Conservation (phyloP, 2,888 invertebrate species). For the Latheticus oryzae region DNA sequence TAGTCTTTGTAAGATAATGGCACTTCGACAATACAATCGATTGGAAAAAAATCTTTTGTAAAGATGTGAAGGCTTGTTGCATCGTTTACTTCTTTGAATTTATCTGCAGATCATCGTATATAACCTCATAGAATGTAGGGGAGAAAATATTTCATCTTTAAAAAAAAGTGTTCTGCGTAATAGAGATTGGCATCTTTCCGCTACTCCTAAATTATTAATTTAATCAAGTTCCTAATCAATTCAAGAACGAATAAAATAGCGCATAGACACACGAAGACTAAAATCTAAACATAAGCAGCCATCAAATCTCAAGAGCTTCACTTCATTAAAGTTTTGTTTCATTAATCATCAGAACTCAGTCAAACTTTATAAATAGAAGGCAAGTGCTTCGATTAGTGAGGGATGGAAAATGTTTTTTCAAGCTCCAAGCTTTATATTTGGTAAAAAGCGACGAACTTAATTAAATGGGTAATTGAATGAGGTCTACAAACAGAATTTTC, state of each 20-base stretch:
- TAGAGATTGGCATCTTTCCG: too few species aligned
- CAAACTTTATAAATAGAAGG: slow-evolving; percentile 32
- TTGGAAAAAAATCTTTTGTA: slow-evolving; percentile 16
- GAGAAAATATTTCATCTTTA: too few species aligned
- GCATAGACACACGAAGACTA: too few species aligned
- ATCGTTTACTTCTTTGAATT: slow-evolving; percentile 11
- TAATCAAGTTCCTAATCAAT: slow-evolving; percentile 26
- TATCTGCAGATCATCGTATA: slow-evolving; percentile 19
- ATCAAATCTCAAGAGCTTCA: slow-evolving; percentile 28
- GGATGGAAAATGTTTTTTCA: slow-evolving; percentile 5
- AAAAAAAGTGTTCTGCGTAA: too few species aligned
- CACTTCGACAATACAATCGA: slow-evolving; percentile 6
- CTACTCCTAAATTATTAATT: slow-evolving; percentile 24
- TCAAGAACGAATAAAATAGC: too few species aligned
- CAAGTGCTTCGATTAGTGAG: slow-evolving; percentile 11
- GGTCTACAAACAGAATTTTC: slow-evolving; percentile 5
- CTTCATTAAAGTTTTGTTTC: slow-evolving; percentile 34
- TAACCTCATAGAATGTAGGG: too few species aligned
- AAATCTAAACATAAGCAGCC: slow-evolving; percentile 22
- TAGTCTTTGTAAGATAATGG: slow-evolving; percentile 7
- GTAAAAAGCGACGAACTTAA: slow-evolving; percentile 9
- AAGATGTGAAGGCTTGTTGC: slow-evolving; percentile 6
- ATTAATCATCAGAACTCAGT: slow-evolving; percentile 31
- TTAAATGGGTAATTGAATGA: slow-evolving; percentile 15
- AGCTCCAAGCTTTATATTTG: slow-evolving; percentile 3